A percentile compares a stretch with the other conserved stretches of the same genome.
Conservation (phyloP, 2,888 invertebrate genomes). For the Mythimna impura region DNA sequence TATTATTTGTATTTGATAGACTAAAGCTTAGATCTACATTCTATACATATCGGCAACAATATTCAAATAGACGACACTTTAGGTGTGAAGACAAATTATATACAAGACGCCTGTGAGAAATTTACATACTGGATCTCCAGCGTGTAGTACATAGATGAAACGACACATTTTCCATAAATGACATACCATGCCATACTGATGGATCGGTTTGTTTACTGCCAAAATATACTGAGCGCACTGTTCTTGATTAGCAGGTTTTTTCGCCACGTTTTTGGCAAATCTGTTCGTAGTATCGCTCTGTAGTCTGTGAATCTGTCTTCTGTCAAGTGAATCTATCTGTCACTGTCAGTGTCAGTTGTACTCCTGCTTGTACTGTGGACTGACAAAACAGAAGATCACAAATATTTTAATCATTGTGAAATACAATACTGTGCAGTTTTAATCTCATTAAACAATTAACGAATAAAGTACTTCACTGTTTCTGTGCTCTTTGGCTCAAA, state of each 20-base stretch:
- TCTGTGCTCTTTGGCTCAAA: neutral
- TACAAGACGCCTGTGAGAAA: too few species aligned
- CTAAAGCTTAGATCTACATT: too few species aligned
- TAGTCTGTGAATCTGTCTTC: neutral
- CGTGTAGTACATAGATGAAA: too few species aligned
- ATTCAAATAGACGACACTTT: too few species aligned
- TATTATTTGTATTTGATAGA: too few species aligned
- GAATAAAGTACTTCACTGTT: constrained; percentile 16
- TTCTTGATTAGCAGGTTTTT: neutral
- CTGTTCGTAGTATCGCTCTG: too few species aligned
- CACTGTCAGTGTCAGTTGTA: constrained; percentile 26
- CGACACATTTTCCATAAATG: too few species aligned
- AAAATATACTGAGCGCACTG: neutral
- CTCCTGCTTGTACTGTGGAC: neutral
- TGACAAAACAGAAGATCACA: constrained; percentile 38
- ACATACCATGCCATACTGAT: too few species aligned
- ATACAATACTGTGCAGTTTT: constrained; percentile 37
- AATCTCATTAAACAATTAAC: constrained; percentile 35
- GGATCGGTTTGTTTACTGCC: too few species aligned
- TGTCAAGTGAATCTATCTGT: constrained; percentile 1
- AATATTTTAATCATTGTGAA: constrained; percentile 37
- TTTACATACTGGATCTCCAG: too few species aligned
- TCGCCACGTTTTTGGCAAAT: neutral
- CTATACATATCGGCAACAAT: too few species aligned
- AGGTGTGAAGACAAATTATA: too few species aligned